Evolutionary conservation across 1,140 invertebrate genomes (phyloP), one percentile per base, ranked within the genome.

Genomic region (Olivierus martensii): DNA sequence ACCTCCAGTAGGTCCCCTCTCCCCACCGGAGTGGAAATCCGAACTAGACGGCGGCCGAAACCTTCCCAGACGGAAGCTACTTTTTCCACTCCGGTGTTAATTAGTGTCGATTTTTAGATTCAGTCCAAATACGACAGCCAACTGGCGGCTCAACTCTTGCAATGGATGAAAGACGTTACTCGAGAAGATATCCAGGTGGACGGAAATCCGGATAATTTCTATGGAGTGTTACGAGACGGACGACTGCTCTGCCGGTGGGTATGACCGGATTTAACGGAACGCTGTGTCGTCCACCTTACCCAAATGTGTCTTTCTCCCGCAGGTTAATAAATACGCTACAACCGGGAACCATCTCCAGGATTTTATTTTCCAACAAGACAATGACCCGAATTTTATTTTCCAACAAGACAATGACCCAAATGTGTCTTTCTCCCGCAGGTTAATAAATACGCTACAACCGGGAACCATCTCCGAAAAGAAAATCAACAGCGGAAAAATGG

Each of bases 51-150:
- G n/a, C n/a, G n/a, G n/a, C n/a, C n/a, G n/a, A n/a, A n/a, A n/a
- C n/a, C n/a, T n/a, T n/a, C n/a, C n/a, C n/a, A n/a, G n/a, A n/a
- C n/a, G n/a, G n/a, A n/a, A n/a, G n/a, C n/a, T n/a, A n/a, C n/a
- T n/a, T n/a, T n/a, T n/a, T n/a, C n/a, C n/a, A n/a, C n/a, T n/a
- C n/a, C n/a, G n/a, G n/a, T n/a, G n/a, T n/a, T n/a, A n/a, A n/a
- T n/a, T n/a, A n/a, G n/a, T n/a, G n/a, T 28, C 4, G 4, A 17
- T 46, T 22, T 46, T 15, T 75, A 94, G 89, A 87, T 93, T 55
- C 89, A 88, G 68, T 87, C 85, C 67, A 95, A 95, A 74, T 95
- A 93, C 74, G 93, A 84, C 66, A 86, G 90, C 67, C 83, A 91
- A 64, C 77, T 91, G 57, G 89, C 89, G 0, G 77, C 81, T 59